Evolutionary conservation across 2,888 invertebrate species (phyloP), one percentile per base, ranked within the genome.

Genomic region (Heteromurus nitidus): DNA sequence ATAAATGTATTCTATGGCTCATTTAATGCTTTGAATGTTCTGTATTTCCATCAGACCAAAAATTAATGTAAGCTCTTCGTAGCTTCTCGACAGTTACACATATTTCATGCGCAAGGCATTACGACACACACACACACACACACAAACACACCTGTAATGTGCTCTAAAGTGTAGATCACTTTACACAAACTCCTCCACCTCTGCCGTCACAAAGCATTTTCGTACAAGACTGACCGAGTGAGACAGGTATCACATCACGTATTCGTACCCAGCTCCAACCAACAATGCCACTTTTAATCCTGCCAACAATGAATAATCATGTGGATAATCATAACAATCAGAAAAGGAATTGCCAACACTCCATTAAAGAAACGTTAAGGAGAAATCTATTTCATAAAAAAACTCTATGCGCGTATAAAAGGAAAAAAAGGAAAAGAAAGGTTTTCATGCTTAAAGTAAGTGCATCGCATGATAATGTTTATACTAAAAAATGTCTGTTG

Each of bases 281-380:
- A 42, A 44, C 36, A 70, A 62, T 53, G 36, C 24, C 31, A 24
- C 64, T 36, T 65, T 74, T 50, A 64, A 73, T 74, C 26, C 42
- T 28, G 22, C 55, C 36, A 67, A 68, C 67, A 76, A 68, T 76
- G 60, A 30, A 68, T 76, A 67, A 76, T 76, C 67, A 76, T 16
- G 30, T 30, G 68, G 68, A 76, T 76, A 76, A 76, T 76, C 75
- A 76, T 76, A 60, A 76, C 75, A 76, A 76, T 76, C 44, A 42
- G 30, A n/a, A 68, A 60, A 76, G 75, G 44, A 42, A 76, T 76
- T 76, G 75, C 75, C 67, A 76, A 76, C 68, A 76, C 67, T 68
- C 68, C 58, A 68, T 74, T 67, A 67, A 60, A 28, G 55, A 26
- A 58, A 20, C 26, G 20, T 44, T 47, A 30, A 36, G 24, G 60